These are phyloP conservation scores for Raja brachyura DNA, from an alignment of 2,113 vertebrate species.

Conservation along the genomic window DNA sequence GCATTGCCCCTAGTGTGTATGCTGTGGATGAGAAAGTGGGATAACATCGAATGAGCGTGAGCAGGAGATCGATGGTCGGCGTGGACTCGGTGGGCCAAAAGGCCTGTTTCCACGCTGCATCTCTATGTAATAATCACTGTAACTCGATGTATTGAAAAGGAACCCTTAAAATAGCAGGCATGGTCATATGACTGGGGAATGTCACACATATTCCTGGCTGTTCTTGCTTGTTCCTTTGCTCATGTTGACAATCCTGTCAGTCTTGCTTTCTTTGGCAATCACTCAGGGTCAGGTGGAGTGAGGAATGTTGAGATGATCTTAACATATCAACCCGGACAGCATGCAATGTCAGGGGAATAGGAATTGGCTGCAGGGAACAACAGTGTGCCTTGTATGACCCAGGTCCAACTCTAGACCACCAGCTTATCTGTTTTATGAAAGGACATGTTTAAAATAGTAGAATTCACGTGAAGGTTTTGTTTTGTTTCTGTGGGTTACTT, in stretches of 20 bases:
- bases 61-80: too few relatives aligned
- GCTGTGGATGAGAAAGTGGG: too few relatives aligned
- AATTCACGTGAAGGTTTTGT: neutral
- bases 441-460: neutral
- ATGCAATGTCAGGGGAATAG: constrained; percentile 22
- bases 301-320: neutral
- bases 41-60: too few relatives aligned
- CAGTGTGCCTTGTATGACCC: neutral
- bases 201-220: neutral
- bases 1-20: too few relatives aligned
- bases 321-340: neutral
- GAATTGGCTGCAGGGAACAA: constrained; percentile 13
- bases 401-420: neutral
- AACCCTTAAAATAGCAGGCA: constrained; percentile 16
- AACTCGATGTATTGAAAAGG: neutral
- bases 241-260: neutral
- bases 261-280: constrained; percentile 4
- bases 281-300: neutral
- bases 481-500: neutral
- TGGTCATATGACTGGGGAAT: constrained; percentile 6
- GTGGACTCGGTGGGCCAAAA: too few relatives aligned
- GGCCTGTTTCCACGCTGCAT: too few relatives aligned
- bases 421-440: neutral
- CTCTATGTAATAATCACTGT: neutral
- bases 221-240: neutral